phyloP scores from a whole-genome alignment of 2,113 vertebrate species.

The Clupea harengus region DNA sequence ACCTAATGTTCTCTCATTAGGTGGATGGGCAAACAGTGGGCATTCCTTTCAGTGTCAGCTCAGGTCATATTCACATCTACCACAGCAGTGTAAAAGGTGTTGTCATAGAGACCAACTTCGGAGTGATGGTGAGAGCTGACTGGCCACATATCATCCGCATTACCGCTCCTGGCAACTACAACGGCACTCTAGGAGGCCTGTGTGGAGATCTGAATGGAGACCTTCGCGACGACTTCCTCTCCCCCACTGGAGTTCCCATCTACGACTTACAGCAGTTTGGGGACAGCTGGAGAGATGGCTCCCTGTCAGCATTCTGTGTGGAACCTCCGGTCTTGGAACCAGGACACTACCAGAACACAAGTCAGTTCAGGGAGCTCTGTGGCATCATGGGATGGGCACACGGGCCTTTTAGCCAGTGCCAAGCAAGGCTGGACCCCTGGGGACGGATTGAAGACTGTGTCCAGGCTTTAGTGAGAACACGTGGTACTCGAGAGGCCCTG shows the following conservation, averaged over 20 bases:
- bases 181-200: constrained; percentile 56
- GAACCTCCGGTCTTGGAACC: neutral
- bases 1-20: constrained; percentile 38
- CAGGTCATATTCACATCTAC: constrained; percentile 44
- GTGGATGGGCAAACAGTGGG: constrained; percentile 56
- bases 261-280: constrained; percentile 55
- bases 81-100: constrained; percentile 53
- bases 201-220: constrained; percentile 61
- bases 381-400: constrained; percentile 36
- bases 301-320: constrained; percentile 45
- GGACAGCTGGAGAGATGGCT: constrained; percentile 65
- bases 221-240: constrained; percentile 53
- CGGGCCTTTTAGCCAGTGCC: constrained; percentile 59
- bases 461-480: constrained; percentile 24
- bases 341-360: constrained; percentile 6
- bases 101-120: constrained; percentile 59
- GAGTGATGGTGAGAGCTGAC: constrained; percentile 58
- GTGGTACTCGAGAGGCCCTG: constrained; percentile 20
- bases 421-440: neutral
- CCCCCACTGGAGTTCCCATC: constrained; percentile 47
- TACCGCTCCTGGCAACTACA: constrained; percentile 58
- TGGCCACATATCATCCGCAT: constrained; percentile 57
- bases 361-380: constrained; percentile 36
- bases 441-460: constrained; percentile 40
- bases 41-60: constrained; percentile 44